phyloP scores from a whole-genome alignment of 2,888 invertebrate genomes.

The Acronicta leporina region DNA sequence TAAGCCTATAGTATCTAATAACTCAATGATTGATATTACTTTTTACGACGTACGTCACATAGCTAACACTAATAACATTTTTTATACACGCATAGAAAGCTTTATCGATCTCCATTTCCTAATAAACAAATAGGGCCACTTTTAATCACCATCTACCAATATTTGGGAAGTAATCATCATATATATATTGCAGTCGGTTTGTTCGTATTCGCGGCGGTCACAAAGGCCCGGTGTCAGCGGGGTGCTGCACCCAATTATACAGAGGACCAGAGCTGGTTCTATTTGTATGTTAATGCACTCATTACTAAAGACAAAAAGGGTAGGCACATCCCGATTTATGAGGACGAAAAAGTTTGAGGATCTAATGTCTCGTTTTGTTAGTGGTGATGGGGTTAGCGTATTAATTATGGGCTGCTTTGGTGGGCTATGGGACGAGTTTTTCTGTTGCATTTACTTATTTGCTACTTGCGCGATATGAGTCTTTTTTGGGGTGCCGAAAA shows the following conservation, averaged over 20 bases:
- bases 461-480: no score
- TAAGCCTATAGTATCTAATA: neutral
- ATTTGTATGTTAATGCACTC: constrained; percentile 88
- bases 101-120: constrained; percentile 51
- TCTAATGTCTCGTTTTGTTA: constrained; percentile 21
- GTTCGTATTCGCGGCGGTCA: constrained; percentile 47
- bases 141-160: constrained; percentile 74
- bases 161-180: constrained; percentile 76
- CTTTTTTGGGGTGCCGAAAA: no score
- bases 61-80: constrained; percentile 40
- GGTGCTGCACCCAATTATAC: constrained; percentile 84
- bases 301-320: constrained; percentile 84
- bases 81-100: constrained; percentile 28
- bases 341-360: constrained; percentile 59
- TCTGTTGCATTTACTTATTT: neutral
- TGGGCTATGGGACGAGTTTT: neutral
- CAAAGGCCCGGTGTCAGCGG: constrained; percentile 81
- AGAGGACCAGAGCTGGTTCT: constrained; percentile 77
- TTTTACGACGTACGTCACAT: constrained; percentile 8
- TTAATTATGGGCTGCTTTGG: constrained; percentile 13
- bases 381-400: constrained; percentile 14
- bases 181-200: constrained; percentile 58
- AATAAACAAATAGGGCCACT: constrained; percentile 64
- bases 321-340: constrained; percentile 64
- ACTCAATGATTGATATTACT: constrained; percentile 23